Evolutionary conservation across 1,140 invertebrate genomes (phyloP).

Genomic region (Calliphora vicina): DNA sequence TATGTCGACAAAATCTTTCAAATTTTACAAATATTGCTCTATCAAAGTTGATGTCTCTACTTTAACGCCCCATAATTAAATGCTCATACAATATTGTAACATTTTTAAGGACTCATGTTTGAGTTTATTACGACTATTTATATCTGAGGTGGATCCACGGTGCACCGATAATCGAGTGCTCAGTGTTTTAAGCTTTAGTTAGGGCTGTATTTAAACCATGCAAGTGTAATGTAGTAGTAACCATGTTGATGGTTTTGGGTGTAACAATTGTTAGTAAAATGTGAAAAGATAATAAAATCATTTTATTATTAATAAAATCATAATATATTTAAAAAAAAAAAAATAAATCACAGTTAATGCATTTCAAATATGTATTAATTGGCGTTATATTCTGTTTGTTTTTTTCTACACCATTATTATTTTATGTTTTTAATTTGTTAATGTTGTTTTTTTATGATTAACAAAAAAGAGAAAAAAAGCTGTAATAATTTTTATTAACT

Average conservation of each 20-base stretch:
- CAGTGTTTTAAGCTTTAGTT: neutral
- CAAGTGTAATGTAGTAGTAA: slow-evolving; percentile 1
- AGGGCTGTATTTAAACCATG: neutral
- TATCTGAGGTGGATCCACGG: too few relatives aligned
- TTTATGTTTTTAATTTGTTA: neutral
- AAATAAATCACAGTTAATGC: neutral
- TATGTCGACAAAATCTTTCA: too few relatives aligned
- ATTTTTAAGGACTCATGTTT: too few relatives aligned
- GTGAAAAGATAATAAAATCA: neutral
- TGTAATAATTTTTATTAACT: neutral
- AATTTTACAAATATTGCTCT: too few relatives aligned
- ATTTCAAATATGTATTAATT: neutral
- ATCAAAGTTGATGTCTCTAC: too few relatives aligned
- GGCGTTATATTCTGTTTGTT: neutral
- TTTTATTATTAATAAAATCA: neutral
- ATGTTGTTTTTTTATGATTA: neutral
- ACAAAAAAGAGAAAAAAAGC: neutral
- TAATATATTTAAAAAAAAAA: neutral
- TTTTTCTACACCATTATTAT: neutral
- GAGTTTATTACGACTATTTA: too few relatives aligned
- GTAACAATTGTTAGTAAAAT: slow-evolving; percentile 1
- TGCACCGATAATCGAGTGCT: neutral
- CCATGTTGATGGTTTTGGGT: neutral
- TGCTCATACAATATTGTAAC: too few relatives aligned
- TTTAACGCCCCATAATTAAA: too few relatives aligned